phyloP scores from a whole-genome alignment of 2,797 vertebrate genomes.

The Sebastes paucispinis region DNA sequence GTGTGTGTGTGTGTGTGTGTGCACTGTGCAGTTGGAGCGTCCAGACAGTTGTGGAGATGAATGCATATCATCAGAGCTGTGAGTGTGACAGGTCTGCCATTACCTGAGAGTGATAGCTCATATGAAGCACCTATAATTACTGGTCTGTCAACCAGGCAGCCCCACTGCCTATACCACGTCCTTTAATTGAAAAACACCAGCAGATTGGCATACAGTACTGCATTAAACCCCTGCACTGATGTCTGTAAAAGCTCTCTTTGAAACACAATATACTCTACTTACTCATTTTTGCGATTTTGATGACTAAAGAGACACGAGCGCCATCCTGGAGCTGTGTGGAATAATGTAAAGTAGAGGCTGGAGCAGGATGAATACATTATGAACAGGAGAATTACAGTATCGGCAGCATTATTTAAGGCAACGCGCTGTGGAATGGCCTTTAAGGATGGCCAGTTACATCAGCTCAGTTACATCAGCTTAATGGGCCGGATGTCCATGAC shows the following conservation, averaged over 20 bases:
- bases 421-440: not conserved
- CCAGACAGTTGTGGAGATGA: slow-evolving; percentile 55
- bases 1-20: not conserved
- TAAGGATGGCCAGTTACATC: slow-evolving; percentile 28
- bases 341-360: not conserved
- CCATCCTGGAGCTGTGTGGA: not conserved
- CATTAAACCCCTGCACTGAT: slow-evolving; percentile 53
- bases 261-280: slow-evolving; percentile 31
- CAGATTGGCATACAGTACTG: slow-evolving; percentile 52
- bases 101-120: slow-evolving; percentile 70
- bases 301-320: not conserved
- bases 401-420: slow-evolving; percentile 13
- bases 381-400: not conserved
- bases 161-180: slow-evolving; percentile 28
- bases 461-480: slow-evolving; percentile 25
- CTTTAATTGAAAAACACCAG: slow-evolving; percentile 70
- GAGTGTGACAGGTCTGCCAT: slow-evolving; percentile 72
- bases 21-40: slow-evolving; percentile 23
- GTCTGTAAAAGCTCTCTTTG: slow-evolving; percentile 12
- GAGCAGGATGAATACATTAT: not conserved
- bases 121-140: slow-evolving; percentile 76
- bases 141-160: slow-evolving; percentile 65
- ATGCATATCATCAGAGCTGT: slow-evolving; percentile 58
- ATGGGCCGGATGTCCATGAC: slow-evolving; percentile 12
- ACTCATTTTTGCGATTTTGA: not conserved